Percentiles rank a stretch among this genome's conserved stretches.
Evolutionary conservation across 2,888 invertebrate genomes (phyloP).

Genomic region (Invenusta paracnida): DNA sequence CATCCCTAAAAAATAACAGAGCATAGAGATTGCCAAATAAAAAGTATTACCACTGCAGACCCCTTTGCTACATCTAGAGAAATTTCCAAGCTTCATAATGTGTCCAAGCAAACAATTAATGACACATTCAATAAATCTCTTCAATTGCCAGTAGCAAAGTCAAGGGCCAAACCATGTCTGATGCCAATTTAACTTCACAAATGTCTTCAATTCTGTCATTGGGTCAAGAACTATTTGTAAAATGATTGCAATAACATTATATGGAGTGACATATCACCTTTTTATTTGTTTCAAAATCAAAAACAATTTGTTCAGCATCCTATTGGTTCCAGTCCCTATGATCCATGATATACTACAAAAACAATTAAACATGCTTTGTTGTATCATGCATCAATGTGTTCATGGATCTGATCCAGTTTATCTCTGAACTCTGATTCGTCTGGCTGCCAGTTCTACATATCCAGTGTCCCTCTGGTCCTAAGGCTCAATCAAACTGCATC

Average conservation of each 20-base stretch:
- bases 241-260: background rate
- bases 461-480: too few species aligned
- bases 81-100: background rate
- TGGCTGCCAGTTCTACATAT: too few species aligned
- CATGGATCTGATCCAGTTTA: too few species aligned
- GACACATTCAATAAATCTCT: background rate
- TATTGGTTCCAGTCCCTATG: background rate
- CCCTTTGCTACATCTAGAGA: background rate
- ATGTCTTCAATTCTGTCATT: background rate
- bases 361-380: background rate
- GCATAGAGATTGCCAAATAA: background rate
- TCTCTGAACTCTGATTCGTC: too few species aligned
- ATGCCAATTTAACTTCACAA: background rate
- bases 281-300: background rate
- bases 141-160: background rate
- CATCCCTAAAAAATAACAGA: background rate
- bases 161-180: background rate
- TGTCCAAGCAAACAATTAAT: background rate
- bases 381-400: too few species aligned
- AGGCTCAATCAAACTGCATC: too few species aligned
- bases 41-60: background rate
- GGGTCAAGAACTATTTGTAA: background rate
- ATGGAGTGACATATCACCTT: background rate
- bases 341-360: background rate
- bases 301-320: background rate